Evolutionary conservation across 2,797 vertebrate genomes (phyloP), one percentile per base, ranked within the genome.

Genomic region (Brachyrhaphis roseni): DNA sequence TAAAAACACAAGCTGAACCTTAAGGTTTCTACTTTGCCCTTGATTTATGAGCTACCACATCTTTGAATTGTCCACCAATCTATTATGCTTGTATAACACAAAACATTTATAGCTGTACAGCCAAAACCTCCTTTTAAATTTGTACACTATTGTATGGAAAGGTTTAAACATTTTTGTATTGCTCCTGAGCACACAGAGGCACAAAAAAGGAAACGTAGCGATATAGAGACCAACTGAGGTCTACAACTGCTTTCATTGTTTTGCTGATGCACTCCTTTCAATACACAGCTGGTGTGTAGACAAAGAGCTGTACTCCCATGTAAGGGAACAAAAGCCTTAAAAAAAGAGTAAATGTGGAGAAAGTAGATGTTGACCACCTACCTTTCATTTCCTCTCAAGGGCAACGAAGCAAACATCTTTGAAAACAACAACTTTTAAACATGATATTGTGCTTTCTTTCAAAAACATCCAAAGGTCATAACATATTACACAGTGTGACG

Each of bases 341-440:
- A 78, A 66, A 49, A 68, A 53, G 39, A 78, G 75, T 72, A 76
- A 78, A 75, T 5, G 8, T 74, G 47, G 51, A 71, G 72, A 53
- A 75, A 79, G 81, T 45, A 70, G 76, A 70, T 80, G 70, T 82
- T 28, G 80, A 80, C 75, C 45, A 0, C 57, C 70, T 3, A 59
- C 75, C 78, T 89, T 88, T 87, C 71, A 90, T 89, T 90, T 91
- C 84, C 88, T 87, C 75, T 84, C 72, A 82, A 84, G 84, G 83
- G 74, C 84, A 87, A 80, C 79, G 82, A 76, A 88, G 64, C 74
- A 86, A 81, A 71, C n/a, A 55, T 77, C 76, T 80, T 64, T 80
- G 36, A 80, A 81, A 89, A 82, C 70, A 82, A 78, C 81, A 73
- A 83, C 76, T 41, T 53, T 28, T 76, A 77, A 82, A 81, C 46